Base-by-base conservation (phyloP, 2,797 vertebrate species). In the Eidolon dupreanum region DNA sequence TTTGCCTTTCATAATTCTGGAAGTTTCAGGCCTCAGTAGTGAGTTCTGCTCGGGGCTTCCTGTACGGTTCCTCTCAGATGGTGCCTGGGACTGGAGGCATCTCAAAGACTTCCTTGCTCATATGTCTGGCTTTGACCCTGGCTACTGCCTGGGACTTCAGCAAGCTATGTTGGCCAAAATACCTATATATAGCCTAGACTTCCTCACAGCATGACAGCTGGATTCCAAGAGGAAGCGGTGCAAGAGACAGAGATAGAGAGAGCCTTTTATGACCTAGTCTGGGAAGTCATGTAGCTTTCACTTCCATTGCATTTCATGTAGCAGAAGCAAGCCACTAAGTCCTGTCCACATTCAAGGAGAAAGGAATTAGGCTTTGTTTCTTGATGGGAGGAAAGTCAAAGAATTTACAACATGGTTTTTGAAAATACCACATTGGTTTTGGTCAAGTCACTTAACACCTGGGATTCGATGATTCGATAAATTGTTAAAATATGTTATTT, bases 381-480 rank as follows among this genome's bases (percentile, higher is more conserved):
- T 57, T 17, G 10, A 38, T 19, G 22, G 9, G 7, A 94, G 4
- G 9, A 93, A 53, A 33, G 19, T 70, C 49, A 46, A 41, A 38
- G 26, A 94, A 86, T 53, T 86, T 61, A 51, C 38, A 95, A 15
- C 5, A 19, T 13, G 17, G 38, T 33, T 73, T 78, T 87, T 88
- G 8, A 82, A 90, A 73, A 8, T 13, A 38, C 49, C 11, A 11
- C 71, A 49, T 36, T 82, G 46, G 11, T 24, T 92, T 95, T 68
- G 6, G 15, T 85, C 75, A 88, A 84, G 12, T 61, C 79, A 87
- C n/a, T 91, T 79, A 82, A 68, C 3, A 43, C 19, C 55, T 46
- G 74, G 6, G 0, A 2, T 24, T 74, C 31, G 20, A 9, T 33
- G 41, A 70, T 78, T 79, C 33, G 70, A 79, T 53, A 65, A 78